These are phyloP conservation scores for Anas acuta DNA, from an alignment of 2,797 vertebrate species.

Conservation along the genomic window DNA sequence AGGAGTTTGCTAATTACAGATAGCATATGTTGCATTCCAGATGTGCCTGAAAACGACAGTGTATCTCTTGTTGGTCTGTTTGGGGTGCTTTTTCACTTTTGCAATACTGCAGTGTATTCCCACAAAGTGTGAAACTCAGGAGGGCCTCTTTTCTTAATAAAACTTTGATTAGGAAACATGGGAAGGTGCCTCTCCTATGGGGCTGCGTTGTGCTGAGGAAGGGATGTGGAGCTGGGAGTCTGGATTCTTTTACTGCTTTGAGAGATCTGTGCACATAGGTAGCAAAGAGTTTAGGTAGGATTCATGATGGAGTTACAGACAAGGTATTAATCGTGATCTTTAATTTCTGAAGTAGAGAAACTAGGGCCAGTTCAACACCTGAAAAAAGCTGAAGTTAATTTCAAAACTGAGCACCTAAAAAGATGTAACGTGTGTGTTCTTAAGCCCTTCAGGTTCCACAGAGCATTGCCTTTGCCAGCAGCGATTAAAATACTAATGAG, in stretches of 20 bases:
- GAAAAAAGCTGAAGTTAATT: neutral
- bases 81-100: neutral
- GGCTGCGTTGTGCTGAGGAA: neutral
- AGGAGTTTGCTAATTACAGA: neutral
- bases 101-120: neutral
- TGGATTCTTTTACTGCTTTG: neutral
- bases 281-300: neutral
- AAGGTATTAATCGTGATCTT: neutral
- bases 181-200: neutral
- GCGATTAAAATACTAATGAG: neutral
- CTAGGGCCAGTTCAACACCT: neutral
- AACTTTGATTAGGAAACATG: neutral
- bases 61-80: neutral
- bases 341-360: neutral
- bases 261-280: neutral
- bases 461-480: neutral
- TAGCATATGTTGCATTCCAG: neutral
- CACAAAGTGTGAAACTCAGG: neutral
- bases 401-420: neutral
- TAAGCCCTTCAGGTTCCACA: neutral
- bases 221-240: neutral
- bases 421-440: neutral
- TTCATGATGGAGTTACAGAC: neutral
- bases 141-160: neutral
- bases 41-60: neutral